Percentiles rank a stretch among this genome's conserved stretches.
Conservation (phyloP, 2,888 invertebrate genomes). For the Acrobasis consociella region DNA sequence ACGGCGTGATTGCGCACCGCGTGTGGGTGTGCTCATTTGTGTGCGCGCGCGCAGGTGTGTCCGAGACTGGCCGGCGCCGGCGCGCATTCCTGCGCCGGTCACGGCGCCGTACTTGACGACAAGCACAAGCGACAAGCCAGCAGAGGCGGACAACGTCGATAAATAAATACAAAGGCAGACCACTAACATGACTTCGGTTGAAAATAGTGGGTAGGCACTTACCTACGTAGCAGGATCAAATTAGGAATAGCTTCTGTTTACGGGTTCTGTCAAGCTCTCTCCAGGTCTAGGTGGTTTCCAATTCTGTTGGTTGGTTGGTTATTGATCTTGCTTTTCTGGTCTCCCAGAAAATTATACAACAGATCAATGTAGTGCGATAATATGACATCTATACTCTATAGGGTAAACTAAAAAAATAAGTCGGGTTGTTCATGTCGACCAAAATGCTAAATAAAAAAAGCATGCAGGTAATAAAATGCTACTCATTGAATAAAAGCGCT, state of each 20-base stretch:
- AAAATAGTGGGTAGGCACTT: too few species aligned
- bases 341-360: too few species aligned
- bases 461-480: background rate
- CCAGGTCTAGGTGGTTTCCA: too few species aligned
- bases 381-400: background rate
- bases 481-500: background rate
- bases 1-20: slow-evolving; percentile 21
- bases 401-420: background rate
- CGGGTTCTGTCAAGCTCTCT: too few species aligned
- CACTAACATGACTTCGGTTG: too few species aligned
- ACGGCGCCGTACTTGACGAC: slow-evolving; percentile 54
- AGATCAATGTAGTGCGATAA: background rate
- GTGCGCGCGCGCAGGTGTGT: slow-evolving; percentile 83
- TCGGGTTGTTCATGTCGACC: too few species aligned
- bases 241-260: too few species aligned
- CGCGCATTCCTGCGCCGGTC: slow-evolving; percentile 83
- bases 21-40: slow-evolving; percentile 24
- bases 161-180: background rate
- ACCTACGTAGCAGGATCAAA: too few species aligned
- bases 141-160: slow-evolving; percentile 3
- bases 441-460: too few species aligned
- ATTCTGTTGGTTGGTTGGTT: too few species aligned
- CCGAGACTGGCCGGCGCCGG: slow-evolving; percentile 85
- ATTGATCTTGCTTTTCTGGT: too few species aligned
- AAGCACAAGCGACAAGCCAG: background rate